These are phyloP conservation scores for Drosophila monieri DNA, from an alignment of 2,888 invertebrate genomes.

Conservation along the genomic window DNA sequence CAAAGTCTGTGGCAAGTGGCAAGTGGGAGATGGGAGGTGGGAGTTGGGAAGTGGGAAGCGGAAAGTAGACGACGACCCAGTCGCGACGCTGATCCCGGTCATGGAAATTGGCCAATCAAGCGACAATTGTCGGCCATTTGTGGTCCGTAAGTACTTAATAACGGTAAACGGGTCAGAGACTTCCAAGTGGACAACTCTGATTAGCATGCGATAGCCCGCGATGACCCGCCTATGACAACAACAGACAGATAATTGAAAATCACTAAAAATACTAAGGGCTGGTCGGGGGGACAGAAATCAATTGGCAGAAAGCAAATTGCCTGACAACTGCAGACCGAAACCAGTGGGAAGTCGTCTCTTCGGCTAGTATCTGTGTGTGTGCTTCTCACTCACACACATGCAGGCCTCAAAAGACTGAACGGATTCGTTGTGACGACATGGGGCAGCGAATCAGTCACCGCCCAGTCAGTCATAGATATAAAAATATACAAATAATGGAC, in stretches of 20 bases:
- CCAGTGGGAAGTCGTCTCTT: conserved; percentile 38
- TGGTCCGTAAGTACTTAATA: conserved; percentile 55
- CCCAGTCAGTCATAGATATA: conserved; percentile 11
- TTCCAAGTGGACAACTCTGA: conserved; percentile 49
- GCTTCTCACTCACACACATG: conserved; percentile 16
- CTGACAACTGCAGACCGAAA: conserved; percentile 67
- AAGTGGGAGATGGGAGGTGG: conserved; percentile 17
- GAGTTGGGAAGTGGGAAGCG: background rate
- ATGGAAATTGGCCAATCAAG: conserved; percentile 73
- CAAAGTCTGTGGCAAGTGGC: conserved; percentile 14
- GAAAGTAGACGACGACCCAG: conserved; percentile 12
- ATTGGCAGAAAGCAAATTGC: conserved; percentile 44
- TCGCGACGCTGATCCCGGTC: conserved; percentile 38
- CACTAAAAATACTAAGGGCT: conserved; percentile 41
- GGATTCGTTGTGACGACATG: conserved; percentile 31
- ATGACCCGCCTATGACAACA: conserved; percentile 53
- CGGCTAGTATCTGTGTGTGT: conserved; percentile 35
- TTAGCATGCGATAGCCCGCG: conserved; percentile 36
- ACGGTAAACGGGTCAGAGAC: conserved; percentile 52
- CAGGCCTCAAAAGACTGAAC: conserved; percentile 14
- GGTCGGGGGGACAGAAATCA: conserved; percentile 17
- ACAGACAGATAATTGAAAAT: conserved; percentile 68
- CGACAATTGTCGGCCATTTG: conserved; percentile 69
- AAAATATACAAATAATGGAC: conserved; percentile 50
- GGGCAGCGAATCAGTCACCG: conserved; percentile 40